Evolutionary conservation across 1,140 invertebrate species (phyloP), one percentile per base, ranked within the genome.

Genomic region (Meloidogyne chitwoodi): DNA sequence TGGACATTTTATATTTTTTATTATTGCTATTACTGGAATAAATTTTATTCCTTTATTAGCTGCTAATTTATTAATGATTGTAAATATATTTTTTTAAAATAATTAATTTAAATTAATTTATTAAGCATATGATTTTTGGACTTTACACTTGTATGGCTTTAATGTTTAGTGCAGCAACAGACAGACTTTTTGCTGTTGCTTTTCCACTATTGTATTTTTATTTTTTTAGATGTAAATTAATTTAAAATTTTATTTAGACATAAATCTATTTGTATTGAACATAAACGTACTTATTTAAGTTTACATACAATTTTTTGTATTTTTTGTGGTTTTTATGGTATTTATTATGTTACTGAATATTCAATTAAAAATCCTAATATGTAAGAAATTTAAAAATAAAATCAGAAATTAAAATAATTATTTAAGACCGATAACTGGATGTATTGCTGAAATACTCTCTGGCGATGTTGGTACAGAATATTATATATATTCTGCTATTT

Each of bases 101-200:
- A n/a, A n/a, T 38, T 6, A 38, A 8, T 38, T 38, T 38, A 38
- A 38, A 14, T 27, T 31, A 69, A 44, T 44, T 24, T 14, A 26
- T 56, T 27, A 14, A 72, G 70, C 70, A 38, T 22, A 24, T 26
- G 24, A 26, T 73, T 56, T 62, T 73, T 56, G 70, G 44, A 1
- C 11, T 62, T 5, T 63, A 24, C 31, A 24, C 38, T 26, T 24
- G 56, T 10, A 19, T 63, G 56, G 1, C 64, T 61, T 61, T 64
- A 56, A 56, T 73, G 44, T 31, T 73, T 19, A 38, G 56, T 56
- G 70, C 70, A 6, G 48, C 44, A 34, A 14, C 26, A 34, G 70
- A 73, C 11, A 61, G 70, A 26, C 70, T 73, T 65, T 73, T 73
- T 73, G 48, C 70, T 16, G 70, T 73, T 14, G 24, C 56, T 0